phyloP scores from a whole-genome alignment of 1,140 invertebrate genomes.

The Pentalonia nigronervosa region DNA sequence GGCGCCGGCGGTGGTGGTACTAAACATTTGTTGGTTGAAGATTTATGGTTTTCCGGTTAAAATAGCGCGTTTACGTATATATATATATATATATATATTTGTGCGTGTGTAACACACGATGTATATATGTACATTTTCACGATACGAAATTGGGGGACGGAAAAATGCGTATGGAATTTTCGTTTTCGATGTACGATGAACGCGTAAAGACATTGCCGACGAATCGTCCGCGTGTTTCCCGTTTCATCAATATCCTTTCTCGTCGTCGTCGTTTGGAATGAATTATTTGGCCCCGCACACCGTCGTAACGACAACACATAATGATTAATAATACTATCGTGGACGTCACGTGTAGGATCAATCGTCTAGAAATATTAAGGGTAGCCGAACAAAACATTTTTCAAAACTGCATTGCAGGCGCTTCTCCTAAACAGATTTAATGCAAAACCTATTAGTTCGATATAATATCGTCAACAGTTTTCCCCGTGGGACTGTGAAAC shows the following conservation, averaged over 20 bases:
- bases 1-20: background rate
- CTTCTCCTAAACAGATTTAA: background rate
- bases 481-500: background rate
- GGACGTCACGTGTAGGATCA: background rate
- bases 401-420: background rate
- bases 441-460: background rate
- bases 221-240: background rate
- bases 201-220: background rate
- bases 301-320: background rate
- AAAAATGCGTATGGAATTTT: slow-evolving; percentile 19
- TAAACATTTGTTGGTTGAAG: background rate
- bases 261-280: background rate
- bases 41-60: slow-evolving; percentile 11
- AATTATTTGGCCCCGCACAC: background rate
- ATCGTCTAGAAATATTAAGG: background rate
- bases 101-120: background rate
- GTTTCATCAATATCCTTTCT: background rate
- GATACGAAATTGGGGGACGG: background rate
- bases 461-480: background rate
- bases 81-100: background rate
- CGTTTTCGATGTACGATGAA: background rate
- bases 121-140: background rate
- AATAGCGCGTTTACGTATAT: background rate
- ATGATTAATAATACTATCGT: background rate
- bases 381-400: background rate